Base-by-base conservation (phyloP, 2,888 invertebrate genomes). In the Lordiphosa andalusiaca region DNA sequence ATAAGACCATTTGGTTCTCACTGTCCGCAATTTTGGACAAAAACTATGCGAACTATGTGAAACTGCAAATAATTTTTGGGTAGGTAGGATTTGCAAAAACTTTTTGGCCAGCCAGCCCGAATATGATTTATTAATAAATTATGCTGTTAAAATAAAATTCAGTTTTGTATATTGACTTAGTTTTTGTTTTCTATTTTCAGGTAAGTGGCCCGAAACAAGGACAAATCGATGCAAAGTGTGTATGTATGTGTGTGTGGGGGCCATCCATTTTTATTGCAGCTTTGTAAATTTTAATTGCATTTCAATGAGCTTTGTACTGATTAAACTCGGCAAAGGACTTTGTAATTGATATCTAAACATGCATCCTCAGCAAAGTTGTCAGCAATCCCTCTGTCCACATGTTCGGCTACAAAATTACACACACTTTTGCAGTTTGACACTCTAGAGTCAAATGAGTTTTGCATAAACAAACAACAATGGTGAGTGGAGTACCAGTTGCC, bases 381-480 rank as follows among this genome's bases (percentile, higher is more conserved):
- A 25, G 25, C 25, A 25, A 25, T 25, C 25, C 25, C 1, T 25
- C 6, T 25, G 6, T 6, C 2, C 9, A 30, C 30, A 30, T 4
- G 16, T 6, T 38, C 21, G 13, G 41, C 23, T 33, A 38, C 59
- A 51, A 44, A 51, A 46, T 59, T 51, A 38, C 55, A 44, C 47
- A 52, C 54, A 23, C 33, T 54, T 54, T 53, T 40, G 42, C 48
- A 38, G 50, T 56, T 54, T 42, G 40, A 59, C 40, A 47, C 69
- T 30, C 30, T 30, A 42, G 42, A 61, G 59, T 44, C 55, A 80
- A 80, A 73, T 80, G 76, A 68, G 80, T 75, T 75, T 81, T 81
- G 81, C 77, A 80, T 81, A 73, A 73, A 52, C 69, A 75, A 80
- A 68, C 73, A 64, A 41, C 73, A 64, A 41, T 56, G 21, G 44